These are phyloP conservation scores for Vidua macroura DNA, from an alignment of 2,113 vertebrate genomes.

Conservation along the genomic window DNA sequence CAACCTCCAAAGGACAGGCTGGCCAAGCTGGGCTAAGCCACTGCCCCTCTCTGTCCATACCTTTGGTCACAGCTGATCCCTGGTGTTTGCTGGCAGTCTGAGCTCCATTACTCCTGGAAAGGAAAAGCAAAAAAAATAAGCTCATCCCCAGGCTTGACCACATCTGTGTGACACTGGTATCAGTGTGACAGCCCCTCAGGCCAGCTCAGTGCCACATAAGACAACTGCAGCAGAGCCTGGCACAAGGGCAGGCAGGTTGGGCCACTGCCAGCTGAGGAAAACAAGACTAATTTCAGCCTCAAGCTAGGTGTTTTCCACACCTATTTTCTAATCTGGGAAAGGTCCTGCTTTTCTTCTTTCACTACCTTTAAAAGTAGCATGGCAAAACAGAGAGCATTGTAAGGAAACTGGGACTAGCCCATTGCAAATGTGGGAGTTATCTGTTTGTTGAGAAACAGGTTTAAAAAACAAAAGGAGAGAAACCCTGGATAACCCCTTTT, in stretches of 20 bases:
- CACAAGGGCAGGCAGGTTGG: background rate
- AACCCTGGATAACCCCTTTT: background rate
- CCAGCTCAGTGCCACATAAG: background rate
- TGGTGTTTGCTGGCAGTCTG: background rate
- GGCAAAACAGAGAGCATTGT: background rate
- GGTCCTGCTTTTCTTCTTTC: background rate
- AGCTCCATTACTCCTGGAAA: constrained; percentile 49
- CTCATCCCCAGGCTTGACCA: background rate
- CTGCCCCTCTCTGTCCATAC: background rate
- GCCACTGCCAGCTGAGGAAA: background rate
- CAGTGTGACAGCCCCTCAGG: rapidly evolving
- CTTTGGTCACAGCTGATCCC: constrained; percentile 37
- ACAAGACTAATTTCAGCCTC: background rate
- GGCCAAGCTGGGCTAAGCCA: background rate
- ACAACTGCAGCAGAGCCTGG: background rate
- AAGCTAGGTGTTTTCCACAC: background rate
- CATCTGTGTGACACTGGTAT: background rate
- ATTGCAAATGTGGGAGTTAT: background rate
- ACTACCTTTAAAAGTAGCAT: background rate
- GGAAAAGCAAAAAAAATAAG: background rate
- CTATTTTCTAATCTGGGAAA: background rate
- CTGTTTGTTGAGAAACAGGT: background rate
- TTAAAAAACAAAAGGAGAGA: background rate
- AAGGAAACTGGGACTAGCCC: background rate
- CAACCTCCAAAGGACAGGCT: background rate